Evolutionary conservation across 2,797 vertebrate genomes (phyloP).

Genomic region (Neosilurus mollespiculum): DNA sequence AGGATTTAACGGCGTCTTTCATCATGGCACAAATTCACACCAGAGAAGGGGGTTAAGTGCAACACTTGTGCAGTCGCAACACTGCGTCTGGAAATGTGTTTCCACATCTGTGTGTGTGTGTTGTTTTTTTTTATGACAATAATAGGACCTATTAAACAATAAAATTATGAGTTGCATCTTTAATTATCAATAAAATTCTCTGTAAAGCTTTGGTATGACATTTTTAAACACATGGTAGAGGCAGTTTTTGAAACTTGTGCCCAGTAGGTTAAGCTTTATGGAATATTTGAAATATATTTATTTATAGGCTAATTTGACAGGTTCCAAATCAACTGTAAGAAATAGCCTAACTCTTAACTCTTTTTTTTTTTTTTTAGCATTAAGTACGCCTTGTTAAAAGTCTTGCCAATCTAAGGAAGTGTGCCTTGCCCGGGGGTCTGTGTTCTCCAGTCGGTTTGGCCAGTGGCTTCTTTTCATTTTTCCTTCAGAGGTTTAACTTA

Average conservation of each 20-base stretch:
- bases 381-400: background rate
- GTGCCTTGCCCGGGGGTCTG: slow-evolving; percentile 61
- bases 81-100: background rate
- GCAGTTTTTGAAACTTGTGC: background rate
- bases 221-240: background rate
- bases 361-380: background rate
- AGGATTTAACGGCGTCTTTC: slow-evolving; percentile 59
- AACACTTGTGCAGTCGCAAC: slow-evolving; percentile 27
- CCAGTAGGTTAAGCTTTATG: background rate
- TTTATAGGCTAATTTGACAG: background rate
- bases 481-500: slow-evolving; percentile 59
- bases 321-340: background rate
- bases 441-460: slow-evolving; percentile 54
- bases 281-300: background rate
- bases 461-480: slow-evolving; percentile 60
- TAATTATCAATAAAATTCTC: background rate
- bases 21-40: slow-evolving; percentile 51
- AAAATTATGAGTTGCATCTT: background rate
- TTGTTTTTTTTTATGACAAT: background rate
- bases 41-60: slow-evolving; percentile 31
- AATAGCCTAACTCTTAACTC: too few relatives aligned
- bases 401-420: slow-evolving; percentile 43
- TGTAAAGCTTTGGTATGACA: background rate
- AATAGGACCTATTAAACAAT: background rate
- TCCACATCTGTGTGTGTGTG: background rate